Evolutionary conservation across 1,140 invertebrate species (phyloP), one percentile per base, ranked within the genome.

Genomic region (Zelostemma sp.): DNA sequence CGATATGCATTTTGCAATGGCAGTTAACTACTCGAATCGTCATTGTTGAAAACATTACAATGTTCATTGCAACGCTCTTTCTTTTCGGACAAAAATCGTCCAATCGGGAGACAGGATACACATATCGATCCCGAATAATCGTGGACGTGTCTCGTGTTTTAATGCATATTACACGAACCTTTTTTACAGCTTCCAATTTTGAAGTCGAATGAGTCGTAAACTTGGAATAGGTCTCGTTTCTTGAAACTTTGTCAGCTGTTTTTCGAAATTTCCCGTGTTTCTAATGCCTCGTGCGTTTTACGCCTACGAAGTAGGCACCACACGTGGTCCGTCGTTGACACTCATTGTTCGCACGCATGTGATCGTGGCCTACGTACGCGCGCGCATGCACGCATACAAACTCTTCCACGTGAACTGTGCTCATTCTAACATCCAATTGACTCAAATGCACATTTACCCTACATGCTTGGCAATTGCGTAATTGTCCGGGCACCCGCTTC

Each of bases 391-490:
- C 46, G 25, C 38, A 55, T 19, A 50, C 56, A 68, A 65, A 46
- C 48, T 21, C 41, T 33, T 45, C 51, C 48, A 45, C 59, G 72
- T 62, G 51, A 71, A 74, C 72, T 66, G 66, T 65, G 43, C 55
- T 55, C 53, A 72, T 67, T 77, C 64, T 60, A 66, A 43, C 54
- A 58, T 74, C 65, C 81, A 84, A 85, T 85, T 85, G 81, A 78
- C 74, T 83, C 77, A 80, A 84, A 85, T 85, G 77, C 77, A 82
- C 79, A 80, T 79, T 85, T 84, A 85, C 77, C 79, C 80, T 80
- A 84, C 76, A 81, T 83, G 75, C 72, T 72, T 73, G 68, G 65
- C 76, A 80, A 83, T 83, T 78, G 79, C 75, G 79, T 83, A 83
- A 85, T 83, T 68, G 73, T 65, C 66, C 49, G 19, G 18, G 25